A percentile compares a stretch with the other conserved stretches of the same genome.
Evolutionary conservation across 2,797 vertebrate genomes (phyloP).

Genomic region (Chromis chromis): DNA sequence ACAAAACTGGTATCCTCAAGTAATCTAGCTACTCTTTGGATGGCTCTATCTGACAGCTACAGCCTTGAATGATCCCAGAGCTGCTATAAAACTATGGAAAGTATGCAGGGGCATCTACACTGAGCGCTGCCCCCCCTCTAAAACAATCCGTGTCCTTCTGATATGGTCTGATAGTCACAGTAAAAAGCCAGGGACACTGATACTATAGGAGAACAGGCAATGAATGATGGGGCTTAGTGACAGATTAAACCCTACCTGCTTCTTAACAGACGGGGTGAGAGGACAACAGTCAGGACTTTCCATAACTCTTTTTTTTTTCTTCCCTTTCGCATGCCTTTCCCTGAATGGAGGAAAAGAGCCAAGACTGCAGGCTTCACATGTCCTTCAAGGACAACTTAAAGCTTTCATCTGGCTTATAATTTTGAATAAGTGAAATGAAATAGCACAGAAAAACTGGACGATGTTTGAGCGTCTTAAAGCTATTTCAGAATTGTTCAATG

Average conservation of each 20-base stretch:
- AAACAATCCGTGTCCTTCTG: slow-evolving; percentile 48
- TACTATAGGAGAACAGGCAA: slow-evolving; percentile 57
- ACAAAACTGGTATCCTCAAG: not conserved
- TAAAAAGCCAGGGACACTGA: slow-evolving; percentile 57
- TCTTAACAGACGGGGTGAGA: slow-evolving; percentile 29
- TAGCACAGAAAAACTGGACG: too few species aligned
- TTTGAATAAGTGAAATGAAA: not conserved
- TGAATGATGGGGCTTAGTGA: slow-evolving; percentile 73
- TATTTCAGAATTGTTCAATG: too few species aligned
- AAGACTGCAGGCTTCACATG: slow-evolving; percentile 24
- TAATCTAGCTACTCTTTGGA: not conserved
- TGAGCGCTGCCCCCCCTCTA: not conserved
- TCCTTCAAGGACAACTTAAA: slow-evolving; percentile 37
- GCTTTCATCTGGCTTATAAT: not conserved
- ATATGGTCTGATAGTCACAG: slow-evolving; percentile 57
- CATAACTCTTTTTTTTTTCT: not conserved
- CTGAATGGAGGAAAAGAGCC: slow-evolving; percentile 21
- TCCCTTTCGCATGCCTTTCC: slow-evolving; percentile 29
- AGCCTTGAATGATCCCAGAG: not conserved
- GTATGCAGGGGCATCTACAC: slow-evolving; percentile 37
- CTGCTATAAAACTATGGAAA: slow-evolving; percentile 46
- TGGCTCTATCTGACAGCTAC: not conserved
- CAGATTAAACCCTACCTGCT: slow-evolving; percentile 73
- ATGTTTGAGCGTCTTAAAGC: too few species aligned
- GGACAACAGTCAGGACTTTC: slow-evolving; percentile 33